phyloP scores from a whole-genome alignment of 2,888 invertebrate species.

The Leptogaster cylindrica region DNA sequence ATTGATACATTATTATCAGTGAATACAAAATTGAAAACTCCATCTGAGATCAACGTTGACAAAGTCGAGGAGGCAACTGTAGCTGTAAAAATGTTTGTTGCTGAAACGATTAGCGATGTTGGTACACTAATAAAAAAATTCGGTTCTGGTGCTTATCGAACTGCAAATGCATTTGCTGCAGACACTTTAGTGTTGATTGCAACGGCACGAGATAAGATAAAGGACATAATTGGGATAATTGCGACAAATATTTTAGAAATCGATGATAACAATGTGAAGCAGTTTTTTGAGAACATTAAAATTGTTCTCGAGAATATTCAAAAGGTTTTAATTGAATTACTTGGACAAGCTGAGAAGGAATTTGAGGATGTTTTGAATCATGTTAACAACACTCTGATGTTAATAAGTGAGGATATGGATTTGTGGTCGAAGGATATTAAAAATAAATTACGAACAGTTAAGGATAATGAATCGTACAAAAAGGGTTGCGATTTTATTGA shows the following conservation, averaged over 20 bases:
- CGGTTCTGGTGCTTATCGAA: background rate
- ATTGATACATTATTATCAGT: no score
- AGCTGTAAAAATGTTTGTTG: conserved; percentile 8
- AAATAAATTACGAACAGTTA: conserved; percentile 49
- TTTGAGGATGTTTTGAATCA: conserved; percentile 50
- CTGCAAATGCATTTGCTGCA: background rate
- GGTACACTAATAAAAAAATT: conserved; percentile 6
- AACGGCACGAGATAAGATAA: background rate
- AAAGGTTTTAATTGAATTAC: conserved; percentile 45
- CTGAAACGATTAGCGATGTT: conserved; percentile 18
- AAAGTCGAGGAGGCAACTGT: background rate
- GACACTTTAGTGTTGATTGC: conserved; percentile 5
- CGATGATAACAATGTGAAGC: conserved; percentile 46
- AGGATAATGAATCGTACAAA: conserved; percentile 50
- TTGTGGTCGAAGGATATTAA: conserved; percentile 51
- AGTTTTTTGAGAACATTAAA: conserved; percentile 47
- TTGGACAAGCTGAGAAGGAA: conserved; percentile 50
- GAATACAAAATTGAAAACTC: no score
- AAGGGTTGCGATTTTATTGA: conserved; percentile 52
- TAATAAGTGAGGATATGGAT: conserved; percentile 51
- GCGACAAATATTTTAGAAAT: conserved; percentile 47
- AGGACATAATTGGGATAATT: conserved; percentile 27
- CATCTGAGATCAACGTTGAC: no score
- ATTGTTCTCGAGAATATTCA: conserved; percentile 48
- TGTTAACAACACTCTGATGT: conserved; percentile 53